Evolutionary conservation across 2,888 invertebrate species (phyloP).

Genomic region (Cataglyphis albicans): DNA sequence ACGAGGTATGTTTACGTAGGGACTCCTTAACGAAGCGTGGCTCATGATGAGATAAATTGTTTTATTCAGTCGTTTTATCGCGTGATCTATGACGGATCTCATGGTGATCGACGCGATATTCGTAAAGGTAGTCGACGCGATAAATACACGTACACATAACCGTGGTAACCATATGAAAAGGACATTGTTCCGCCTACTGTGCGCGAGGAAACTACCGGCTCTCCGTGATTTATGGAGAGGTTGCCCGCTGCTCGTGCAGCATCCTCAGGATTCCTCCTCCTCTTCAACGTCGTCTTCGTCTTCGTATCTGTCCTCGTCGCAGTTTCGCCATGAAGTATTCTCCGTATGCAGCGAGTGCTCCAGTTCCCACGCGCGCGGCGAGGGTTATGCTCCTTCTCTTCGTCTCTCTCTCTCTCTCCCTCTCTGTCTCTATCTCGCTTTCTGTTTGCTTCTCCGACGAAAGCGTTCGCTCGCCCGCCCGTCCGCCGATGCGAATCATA

Average conservation of each 20-base stretch:
- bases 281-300: conserved; percentile 70
- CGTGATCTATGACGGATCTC: conserved; percentile 35
- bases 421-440: conserved; percentile 5
- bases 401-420: conserved; percentile 1
- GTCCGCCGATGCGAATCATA: conserved; percentile 58
- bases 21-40: not conserved
- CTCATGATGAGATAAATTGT: conserved; percentile 15
- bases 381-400: conserved; percentile 66
- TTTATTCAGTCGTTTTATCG: conserved; percentile 28
- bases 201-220: conserved; percentile 72
- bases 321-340: conserved; percentile 64
- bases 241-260: conserved; percentile 63
- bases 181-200: conserved; percentile 76
- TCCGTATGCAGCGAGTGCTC: conserved; percentile 79
- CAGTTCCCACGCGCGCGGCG: conserved; percentile 82
- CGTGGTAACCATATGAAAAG: conserved; percentile 69
- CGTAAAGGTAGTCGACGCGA: conserved; percentile 30
- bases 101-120: conserved; percentile 37
- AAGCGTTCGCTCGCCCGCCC: conserved; percentile 26
- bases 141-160: not conserved
- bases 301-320: conserved; percentile 58
- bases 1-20: not conserved
- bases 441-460: conserved; percentile 43
- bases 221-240: conserved; percentile 74
- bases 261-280: conserved; percentile 67